phyloP scores from a whole-genome alignment of 2,113 vertebrate species.

The Aptenodytes patagonicus region DNA sequence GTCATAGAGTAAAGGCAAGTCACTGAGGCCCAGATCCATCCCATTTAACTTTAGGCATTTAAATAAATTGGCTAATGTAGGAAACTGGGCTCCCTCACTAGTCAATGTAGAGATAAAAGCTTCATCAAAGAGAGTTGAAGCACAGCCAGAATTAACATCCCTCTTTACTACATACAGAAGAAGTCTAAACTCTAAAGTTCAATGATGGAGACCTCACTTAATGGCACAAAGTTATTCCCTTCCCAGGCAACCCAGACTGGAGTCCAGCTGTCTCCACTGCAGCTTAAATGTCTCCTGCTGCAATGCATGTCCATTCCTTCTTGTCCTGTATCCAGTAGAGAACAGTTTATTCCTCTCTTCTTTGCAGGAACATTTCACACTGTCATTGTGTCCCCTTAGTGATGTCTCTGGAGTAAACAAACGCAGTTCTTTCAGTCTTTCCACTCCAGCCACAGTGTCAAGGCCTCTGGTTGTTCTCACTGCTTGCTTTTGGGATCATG shows the following conservation, averaged over 20 bases:
- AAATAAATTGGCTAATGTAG: not conserved
- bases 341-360: conserved; percentile 1
- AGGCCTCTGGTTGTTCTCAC: conserved; percentile 6
- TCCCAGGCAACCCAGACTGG: not conserved
- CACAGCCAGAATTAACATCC: not conserved
- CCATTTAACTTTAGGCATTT: not conserved
- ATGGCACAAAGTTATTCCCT: not conserved
- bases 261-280: not conserved
- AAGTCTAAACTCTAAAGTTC: not conserved
- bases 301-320: not conserved
- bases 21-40: not conserved
- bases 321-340: not conserved
- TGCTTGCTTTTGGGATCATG: conserved; percentile 19
- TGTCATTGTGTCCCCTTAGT: not conserved
- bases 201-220: not conserved
- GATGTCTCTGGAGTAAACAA: conserved; percentile 23
- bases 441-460: not conserved
- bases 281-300: not conserved
- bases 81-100: not conserved
- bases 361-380: conserved; percentile 5
- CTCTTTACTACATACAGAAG: not conserved
- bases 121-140: not conserved
- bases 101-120: not conserved
- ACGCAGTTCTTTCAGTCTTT: conserved; percentile 1
- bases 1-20: not conserved